These are phyloP conservation scores for Tryphoninae sp. DNA, from an alignment of 2,888 invertebrate species.

Conservation along the genomic window DNA sequence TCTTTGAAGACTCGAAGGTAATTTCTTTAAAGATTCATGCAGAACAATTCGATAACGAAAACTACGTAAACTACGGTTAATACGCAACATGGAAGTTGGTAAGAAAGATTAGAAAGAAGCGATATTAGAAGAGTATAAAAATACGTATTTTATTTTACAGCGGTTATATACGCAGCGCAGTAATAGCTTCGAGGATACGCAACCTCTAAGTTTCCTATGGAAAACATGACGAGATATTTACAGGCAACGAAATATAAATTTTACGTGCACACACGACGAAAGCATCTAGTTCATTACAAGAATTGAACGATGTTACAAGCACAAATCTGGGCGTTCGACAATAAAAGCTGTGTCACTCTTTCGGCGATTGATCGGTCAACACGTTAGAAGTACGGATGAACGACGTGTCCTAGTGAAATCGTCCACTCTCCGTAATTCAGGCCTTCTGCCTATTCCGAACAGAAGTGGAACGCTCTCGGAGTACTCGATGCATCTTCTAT, in stretches of 20 bases:
- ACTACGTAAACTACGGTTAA: neutral
- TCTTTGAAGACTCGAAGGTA: neutral
- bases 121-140: conserved; percentile 25
- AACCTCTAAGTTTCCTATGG: neutral
- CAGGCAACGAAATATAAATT: neutral
- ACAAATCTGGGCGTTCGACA: neutral
- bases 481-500: conserved; percentile 51
- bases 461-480: conserved; percentile 72
- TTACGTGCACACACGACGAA: neutral
- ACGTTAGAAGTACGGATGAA: conserved; percentile 60
- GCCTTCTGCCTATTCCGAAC: conserved; percentile 33
- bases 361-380: conserved; percentile 19
- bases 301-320: neutral
- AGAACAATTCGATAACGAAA: neutral
- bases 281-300: neutral
- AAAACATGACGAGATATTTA: neutral
- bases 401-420: conserved; percentile 30
- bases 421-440: conserved; percentile 17
- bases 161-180: neutral
- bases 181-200: neutral
- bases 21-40: neutral
- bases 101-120: conserved; percentile 16
- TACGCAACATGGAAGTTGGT: neutral
- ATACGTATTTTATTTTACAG: conserved; percentile 36
- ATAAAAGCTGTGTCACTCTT: neutral